A percentile compares a stretch with the other conserved stretches of the same genome.
Evolutionary conservation across 2,797 vertebrate genomes (phyloP).

Genomic region (Poliocrania exsul): DNA sequence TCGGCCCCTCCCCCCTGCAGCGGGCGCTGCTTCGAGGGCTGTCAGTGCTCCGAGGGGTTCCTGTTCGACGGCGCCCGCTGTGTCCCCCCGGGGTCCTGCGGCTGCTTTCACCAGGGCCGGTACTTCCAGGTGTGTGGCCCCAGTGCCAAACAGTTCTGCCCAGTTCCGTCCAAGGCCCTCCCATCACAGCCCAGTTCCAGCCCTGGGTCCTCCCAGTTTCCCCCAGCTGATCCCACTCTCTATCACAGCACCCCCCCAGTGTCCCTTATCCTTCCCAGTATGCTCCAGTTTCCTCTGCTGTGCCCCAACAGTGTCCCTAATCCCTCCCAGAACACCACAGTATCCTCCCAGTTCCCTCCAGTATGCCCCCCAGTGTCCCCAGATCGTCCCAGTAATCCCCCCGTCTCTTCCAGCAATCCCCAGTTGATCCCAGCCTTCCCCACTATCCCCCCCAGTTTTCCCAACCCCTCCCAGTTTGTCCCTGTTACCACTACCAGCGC

Average conservation of each 20-base stretch:
- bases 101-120: not conserved
- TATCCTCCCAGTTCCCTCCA: not conserved
- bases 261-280: not conserved
- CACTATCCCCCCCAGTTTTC: not conserved
- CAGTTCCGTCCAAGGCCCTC: not conserved
- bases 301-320: not conserved
- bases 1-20: not conserved
- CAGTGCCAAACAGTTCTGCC: not conserved
- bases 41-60: not conserved
- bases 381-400: not conserved
- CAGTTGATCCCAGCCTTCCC: no score
- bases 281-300: not conserved
- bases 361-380: not conserved
- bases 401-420: not conserved
- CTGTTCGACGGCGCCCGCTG: not conserved
- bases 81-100: not conserved
- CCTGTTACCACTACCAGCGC: not conserved
- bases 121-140: not conserved
- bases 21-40: not conserved
- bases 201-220: not conserved
- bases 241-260: not conserved
- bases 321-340: not conserved
- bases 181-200: not conserved
- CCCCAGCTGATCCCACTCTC: not conserved
- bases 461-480: not conserved